Conservation (phyloP, 2,888 invertebrate genomes). For the Epinotia nisella region DNA sequence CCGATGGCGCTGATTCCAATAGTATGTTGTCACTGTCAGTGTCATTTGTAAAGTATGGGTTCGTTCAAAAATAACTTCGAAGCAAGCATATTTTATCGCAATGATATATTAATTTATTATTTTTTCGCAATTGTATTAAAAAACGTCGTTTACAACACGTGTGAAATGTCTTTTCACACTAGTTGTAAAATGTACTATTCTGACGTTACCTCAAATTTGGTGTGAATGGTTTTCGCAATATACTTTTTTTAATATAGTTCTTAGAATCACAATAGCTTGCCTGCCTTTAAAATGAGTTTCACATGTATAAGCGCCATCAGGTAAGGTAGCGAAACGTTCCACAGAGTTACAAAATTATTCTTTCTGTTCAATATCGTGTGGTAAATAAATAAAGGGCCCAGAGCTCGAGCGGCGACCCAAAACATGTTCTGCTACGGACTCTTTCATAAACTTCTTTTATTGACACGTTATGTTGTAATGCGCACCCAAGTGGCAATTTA, state of each 20-base stretch:
- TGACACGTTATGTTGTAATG: conserved; percentile 59
- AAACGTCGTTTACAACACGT: no score
- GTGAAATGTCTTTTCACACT: no score
- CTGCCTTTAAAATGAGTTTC: not conserved
- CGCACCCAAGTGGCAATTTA: conserved; percentile 53
- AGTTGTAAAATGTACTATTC: no score
- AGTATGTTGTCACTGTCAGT: no score
- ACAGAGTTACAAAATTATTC: conserved; percentile 36
- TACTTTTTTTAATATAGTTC: no score
- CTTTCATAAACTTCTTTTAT: conserved; percentile 65
- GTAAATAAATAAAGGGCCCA: conserved; percentile 50
- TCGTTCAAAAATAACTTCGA: no score
- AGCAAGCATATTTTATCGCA: no score
- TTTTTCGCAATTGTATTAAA: no score
- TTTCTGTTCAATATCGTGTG: conserved; percentile 46
- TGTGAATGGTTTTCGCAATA: not conserved
- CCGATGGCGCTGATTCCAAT: no score
- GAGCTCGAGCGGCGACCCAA: conserved; percentile 49
- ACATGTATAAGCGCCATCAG: not conserved
- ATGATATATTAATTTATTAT: no score
- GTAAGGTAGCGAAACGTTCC: not conserved
- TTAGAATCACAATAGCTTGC: not conserved
- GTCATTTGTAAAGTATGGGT: no score
- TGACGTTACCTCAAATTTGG: not conserved
- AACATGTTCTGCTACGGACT: conserved; percentile 46